Base-by-base conservation (phyloP, 2,888 invertebrate genomes). In the Protophormia terraenovae region DNA sequence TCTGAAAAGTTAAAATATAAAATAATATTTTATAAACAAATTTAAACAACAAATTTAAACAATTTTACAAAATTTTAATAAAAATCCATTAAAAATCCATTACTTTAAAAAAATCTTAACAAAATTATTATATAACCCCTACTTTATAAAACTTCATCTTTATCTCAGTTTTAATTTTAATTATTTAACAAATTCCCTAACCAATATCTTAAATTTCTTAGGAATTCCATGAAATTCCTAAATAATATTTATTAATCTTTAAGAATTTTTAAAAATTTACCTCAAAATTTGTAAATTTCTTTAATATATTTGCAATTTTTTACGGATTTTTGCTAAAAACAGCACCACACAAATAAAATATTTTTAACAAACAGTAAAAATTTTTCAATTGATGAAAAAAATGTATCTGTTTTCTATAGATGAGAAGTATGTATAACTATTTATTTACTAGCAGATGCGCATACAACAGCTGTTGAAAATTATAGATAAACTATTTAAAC, bases 271-370 rank as follows among this genome's bases (percentile, higher is more conserved):
- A n/a, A 72, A 53, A 76, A 78, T 77, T 91, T 89, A 91, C 91
- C 91, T 91, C 91, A 90, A 91, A 91, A 90, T 89, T 91, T 87
- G 90, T 91, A 87, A 91, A 89, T 91, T 91, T 91, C 88, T 91
- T 91, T 87, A 91, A 91, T 89, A 91, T 88, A 91, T 91, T 90
- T 91, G 91, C 91, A 91, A 91, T 91, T 91, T 91, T 91, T 90
- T 90, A 91, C 89, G 83, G 88, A 88, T 90, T 89, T 88, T 67
- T 87, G 77, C 80, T 86, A 87, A 87, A 89, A 89, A 87, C 89
- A 88, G 89, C 78, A 87, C 88, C 88, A 88, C 88, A 87, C 88
- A 86, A 89, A 88, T 89, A 90, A 89, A 89, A 71, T 45, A 55
- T 89, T 53, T 22, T 27, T 53, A 80, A 29, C 38, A 73, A 73